phyloP scores from a whole-genome alignment of 2,888 invertebrate species.

The Apodemia mormo region DNA sequence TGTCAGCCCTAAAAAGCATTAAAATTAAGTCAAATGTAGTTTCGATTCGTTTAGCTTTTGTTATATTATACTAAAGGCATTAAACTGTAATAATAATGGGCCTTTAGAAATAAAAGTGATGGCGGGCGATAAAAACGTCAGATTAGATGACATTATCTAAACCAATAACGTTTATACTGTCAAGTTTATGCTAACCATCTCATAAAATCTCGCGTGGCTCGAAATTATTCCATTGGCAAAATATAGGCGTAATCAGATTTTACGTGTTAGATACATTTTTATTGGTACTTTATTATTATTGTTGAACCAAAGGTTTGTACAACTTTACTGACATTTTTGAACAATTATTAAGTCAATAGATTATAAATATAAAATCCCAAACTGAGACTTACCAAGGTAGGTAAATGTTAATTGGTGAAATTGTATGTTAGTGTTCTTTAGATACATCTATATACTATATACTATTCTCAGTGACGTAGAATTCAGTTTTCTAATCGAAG shows the following conservation, averaged over 20 bases:
- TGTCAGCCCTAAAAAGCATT: no score
- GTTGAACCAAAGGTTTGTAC: slow-evolving; percentile 14
- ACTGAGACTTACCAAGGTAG: neutral
- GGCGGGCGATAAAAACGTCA: neutral
- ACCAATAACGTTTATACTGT: slow-evolving; percentile 5
- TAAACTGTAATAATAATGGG: neutral
- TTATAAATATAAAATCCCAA: neutral
- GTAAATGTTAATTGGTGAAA: slow-evolving; percentile 6
- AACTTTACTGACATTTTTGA: slow-evolving; percentile 3
- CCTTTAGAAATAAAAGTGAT: neutral
- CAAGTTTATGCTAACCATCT: slow-evolving; percentile 3
- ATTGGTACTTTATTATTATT: slow-evolving; percentile 2
- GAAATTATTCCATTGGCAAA: slow-evolving; percentile 3
- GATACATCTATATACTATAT: slow-evolving; percentile 12
- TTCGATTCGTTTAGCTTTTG: neutral
- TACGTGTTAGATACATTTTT: neutral
- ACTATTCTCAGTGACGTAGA: neutral
- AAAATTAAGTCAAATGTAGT: neutral
- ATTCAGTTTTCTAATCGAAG: neutral
- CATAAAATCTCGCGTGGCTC: neutral
- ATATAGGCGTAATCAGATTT: slow-evolving; percentile 1
- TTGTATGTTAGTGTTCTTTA: slow-evolving; percentile 1
- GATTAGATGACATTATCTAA: slow-evolving; percentile 3
- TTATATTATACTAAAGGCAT: neutral
- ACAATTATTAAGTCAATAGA: slow-evolving; percentile 16